These are phyloP conservation scores for Eupleurogrammus muticus DNA, from an alignment of 2,797 vertebrate genomes.

Conservation along the genomic window DNA sequence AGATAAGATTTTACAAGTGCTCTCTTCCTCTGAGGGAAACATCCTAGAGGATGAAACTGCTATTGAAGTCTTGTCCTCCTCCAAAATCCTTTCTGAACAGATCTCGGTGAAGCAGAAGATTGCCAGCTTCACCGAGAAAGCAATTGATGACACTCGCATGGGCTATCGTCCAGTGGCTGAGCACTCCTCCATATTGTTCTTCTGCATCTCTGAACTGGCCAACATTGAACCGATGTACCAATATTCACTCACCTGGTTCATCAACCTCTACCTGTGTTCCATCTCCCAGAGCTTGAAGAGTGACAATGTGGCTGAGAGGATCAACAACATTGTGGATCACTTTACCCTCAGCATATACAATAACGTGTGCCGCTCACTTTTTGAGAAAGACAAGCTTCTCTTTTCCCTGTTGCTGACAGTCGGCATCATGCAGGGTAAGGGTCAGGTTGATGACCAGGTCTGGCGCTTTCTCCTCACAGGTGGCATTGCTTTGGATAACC, in stretches of 20 bases:
- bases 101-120: slow-evolving; percentile 93
- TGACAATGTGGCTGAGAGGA: slow-evolving; percentile 83
- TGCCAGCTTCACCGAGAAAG: slow-evolving; percentile 87
- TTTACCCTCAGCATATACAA: slow-evolving; percentile 93
- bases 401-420: slow-evolving; percentile 93
- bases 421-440: slow-evolving; percentile 90
- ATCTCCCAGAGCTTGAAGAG: slow-evolving; percentile 88
- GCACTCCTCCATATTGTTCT: slow-evolving; percentile 92
- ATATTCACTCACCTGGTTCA: slow-evolving; percentile 94
- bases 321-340: slow-evolving; percentile 85
- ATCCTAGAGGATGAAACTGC: slow-evolving; percentile 95
- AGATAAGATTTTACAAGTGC: slow-evolving; percentile 92
- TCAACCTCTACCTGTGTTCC: slow-evolving; percentile 90
- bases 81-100: slow-evolving; percentile 91
- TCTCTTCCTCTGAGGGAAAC: slow-evolving; percentile 92
- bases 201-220: slow-evolving; percentile 94
- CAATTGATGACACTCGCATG: slow-evolving; percentile 92
- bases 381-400: slow-evolving; percentile 96
- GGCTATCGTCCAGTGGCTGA: slow-evolving; percentile 92
- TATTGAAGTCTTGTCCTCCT: slow-evolving; percentile 91
- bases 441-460: slow-evolving; percentile 81
- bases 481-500: slow-evolving; percentile 92
- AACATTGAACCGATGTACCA: slow-evolving; percentile 98
- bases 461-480: slow-evolving; percentile 94
- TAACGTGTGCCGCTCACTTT: slow-evolving; percentile 93